Base-by-base conservation (phyloP, 2,888 invertebrate species). In the Suillia variegata region DNA sequence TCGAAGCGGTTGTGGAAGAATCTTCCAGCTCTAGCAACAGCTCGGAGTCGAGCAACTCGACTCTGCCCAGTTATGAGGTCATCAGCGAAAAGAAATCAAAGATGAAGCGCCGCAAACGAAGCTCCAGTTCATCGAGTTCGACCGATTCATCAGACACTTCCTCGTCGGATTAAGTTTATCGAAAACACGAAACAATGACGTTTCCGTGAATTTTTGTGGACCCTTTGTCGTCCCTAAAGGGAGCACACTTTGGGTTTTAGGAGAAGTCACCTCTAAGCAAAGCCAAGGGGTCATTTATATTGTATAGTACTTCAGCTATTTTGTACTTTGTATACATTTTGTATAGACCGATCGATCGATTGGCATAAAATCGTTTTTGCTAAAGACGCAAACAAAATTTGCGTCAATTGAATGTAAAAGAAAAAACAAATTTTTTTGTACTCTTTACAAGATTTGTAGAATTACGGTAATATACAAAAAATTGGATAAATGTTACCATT, bases 1-100 rank as follows among this genome's bases (percentile, higher is more conserved):
- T 80, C 58, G 80, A 80, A 56, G 74, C 76, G 13, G 78, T 80
- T n/a, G 70, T 77, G 33, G 80, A 79, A 65, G 80, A 77, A 66
- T 72, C 80, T 2, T 73, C 69, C 56, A 75, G 69, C 55, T 66
- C 70, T 15, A 67, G 67, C 65, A 69, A 73, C 64, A 74, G 66
- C 59, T 69, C 74, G 58, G 75, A 76, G 50, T 75, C 76, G 26
- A 80, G 80, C 58, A 74, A 77, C 61, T 80, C 80, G 21, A 78
- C 80, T 54, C 61, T 80, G 67, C 80, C 80, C 61, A 80, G 80
- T 58, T 80, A 80, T 64, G 80, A 80, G 63, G 78, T 80, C 18
- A 80, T 80, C 15, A 74, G 70, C 54, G 80, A 80, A 62, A 80
- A 77, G 59, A 74, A 73, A 54, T 62, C 67, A 33, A 78, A 79